Conservation (phyloP, 2,797 vertebrate genomes). For the Microhierax caerulescens region DNA sequence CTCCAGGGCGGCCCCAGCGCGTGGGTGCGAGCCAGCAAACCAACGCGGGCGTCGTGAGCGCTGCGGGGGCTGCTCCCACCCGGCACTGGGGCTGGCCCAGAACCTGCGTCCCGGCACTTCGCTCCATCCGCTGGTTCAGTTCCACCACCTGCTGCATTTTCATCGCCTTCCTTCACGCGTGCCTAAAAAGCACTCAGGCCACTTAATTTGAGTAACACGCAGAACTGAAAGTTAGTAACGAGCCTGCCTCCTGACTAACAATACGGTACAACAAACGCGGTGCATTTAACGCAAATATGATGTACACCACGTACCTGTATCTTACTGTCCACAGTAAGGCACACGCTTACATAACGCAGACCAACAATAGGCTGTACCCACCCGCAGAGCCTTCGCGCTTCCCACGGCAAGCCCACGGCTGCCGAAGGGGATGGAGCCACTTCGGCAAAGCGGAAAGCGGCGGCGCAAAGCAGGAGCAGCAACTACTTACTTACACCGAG, state of each 20-base stretch:
- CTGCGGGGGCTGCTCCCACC: not conserved
- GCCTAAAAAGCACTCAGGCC: not conserved
- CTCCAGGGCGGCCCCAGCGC: fast-evolving
- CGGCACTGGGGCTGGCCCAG: not conserved
- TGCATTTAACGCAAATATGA: not conserved
- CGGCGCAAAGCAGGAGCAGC: not conserved
- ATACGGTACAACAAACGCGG: fast-evolving
- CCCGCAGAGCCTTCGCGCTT: not conserved
- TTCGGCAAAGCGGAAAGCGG: not conserved
- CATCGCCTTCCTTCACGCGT: fast-evolving
- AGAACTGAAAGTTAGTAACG: not conserved
- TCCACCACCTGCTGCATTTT: fast-evolving
- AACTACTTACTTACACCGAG: too few species aligned
- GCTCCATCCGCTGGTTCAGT: fast-evolving
- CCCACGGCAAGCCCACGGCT: fast-evolving
- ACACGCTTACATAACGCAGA: fast-evolving
- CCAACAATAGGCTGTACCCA: fast-evolving
- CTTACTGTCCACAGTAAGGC: not conserved
- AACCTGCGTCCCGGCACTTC: too few species aligned
- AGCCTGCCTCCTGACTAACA: not conserved
- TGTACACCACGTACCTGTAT: not conserved
- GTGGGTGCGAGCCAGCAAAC: not conserved
- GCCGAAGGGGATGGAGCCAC: not conserved
- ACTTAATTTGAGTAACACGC: not conserved
- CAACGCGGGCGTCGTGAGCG: fast-evolving